These are phyloP conservation scores for Sprattus sprattus DNA, from an alignment of 2,113 vertebrate genomes.

Conservation along the genomic window DNA sequence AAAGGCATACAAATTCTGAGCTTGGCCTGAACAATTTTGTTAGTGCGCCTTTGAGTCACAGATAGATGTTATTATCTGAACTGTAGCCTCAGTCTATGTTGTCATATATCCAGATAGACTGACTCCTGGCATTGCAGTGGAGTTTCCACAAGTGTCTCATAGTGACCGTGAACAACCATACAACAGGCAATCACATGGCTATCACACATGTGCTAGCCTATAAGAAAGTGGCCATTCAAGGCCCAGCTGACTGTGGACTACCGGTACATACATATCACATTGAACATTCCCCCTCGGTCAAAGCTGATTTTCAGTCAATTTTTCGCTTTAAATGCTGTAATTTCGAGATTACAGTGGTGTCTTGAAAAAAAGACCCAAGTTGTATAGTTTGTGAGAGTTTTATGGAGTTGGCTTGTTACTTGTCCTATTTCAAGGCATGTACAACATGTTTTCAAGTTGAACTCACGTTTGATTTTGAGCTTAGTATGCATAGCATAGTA, in stretches of 20 bases:
- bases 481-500: neutral
- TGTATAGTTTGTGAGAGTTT: neutral
- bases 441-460: neutral
- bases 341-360: neutral
- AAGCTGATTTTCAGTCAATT: neutral
- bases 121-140: neutral
- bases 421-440: neutral
- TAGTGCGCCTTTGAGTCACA: neutral
- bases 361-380: neutral
- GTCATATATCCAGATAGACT: neutral
- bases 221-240: neutral
- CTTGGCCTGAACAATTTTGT: neutral
- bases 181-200: neutral
- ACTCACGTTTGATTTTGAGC: neutral
- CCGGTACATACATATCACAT: neutral
- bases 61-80: neutral
- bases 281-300: neutral
- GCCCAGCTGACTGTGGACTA: neutral
- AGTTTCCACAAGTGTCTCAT: neutral
- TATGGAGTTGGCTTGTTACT: neutral
- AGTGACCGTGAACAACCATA: neutral
- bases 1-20: neutral
- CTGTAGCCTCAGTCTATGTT: neutral
- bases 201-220: neutral
- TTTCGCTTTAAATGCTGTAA: neutral